Evolutionary conservation across 1,140 invertebrate species (phyloP).

Genomic region (Drosophila kanapiae): DNA sequence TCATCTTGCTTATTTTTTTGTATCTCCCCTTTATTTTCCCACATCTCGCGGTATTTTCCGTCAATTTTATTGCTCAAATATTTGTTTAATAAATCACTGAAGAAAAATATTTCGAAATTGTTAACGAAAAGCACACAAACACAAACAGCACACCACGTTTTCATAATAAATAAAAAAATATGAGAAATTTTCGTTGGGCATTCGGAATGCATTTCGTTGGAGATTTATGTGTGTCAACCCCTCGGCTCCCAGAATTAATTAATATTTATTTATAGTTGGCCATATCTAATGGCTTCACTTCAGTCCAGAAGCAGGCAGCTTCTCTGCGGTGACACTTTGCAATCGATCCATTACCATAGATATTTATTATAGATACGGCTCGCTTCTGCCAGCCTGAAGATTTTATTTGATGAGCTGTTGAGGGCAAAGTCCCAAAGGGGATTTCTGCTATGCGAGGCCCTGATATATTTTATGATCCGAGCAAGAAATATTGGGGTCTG

Average conservation of each 20-base stretch:
- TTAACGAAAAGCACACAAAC: slow-evolving; percentile 19
- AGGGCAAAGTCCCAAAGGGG: slow-evolving; percentile 42
- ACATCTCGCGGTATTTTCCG: slow-evolving; percentile 47
- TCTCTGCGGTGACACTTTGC: slow-evolving; percentile 58
- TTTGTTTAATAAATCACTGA: slow-evolving; percentile 71
- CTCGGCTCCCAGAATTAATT: slow-evolving; percentile 57
- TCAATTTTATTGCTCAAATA: slow-evolving; percentile 78
- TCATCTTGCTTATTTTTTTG: slow-evolving; percentile 14
- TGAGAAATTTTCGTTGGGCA: slow-evolving; percentile 35
- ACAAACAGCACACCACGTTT: slow-evolving; percentile 6
- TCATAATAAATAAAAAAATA: slow-evolving; percentile 57
- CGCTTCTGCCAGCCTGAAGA: not conserved
- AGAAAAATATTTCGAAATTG: slow-evolving; percentile 35
- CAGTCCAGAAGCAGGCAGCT: slow-evolving; percentile 6
- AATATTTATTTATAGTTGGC: slow-evolving; percentile 75
- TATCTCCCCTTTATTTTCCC: slow-evolving; percentile 2
- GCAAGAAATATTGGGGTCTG: slow-evolving; percentile 31
- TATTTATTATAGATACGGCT: slow-evolving; percentile 35
- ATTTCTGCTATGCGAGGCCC: slow-evolving; percentile 54
- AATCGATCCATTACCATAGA: slow-evolving; percentile 57
- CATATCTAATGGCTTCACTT: slow-evolving; percentile 30
- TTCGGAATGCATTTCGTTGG: slow-evolving; percentile 51
- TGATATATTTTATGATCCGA: slow-evolving; percentile 66
- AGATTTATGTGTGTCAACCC: slow-evolving; percentile 57
- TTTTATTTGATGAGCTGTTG: slow-evolving; percentile 69